Evolutionary conservation across 2,113 vertebrate genomes (phyloP).

Genomic region (Beaufortia kweichowensis): DNA sequence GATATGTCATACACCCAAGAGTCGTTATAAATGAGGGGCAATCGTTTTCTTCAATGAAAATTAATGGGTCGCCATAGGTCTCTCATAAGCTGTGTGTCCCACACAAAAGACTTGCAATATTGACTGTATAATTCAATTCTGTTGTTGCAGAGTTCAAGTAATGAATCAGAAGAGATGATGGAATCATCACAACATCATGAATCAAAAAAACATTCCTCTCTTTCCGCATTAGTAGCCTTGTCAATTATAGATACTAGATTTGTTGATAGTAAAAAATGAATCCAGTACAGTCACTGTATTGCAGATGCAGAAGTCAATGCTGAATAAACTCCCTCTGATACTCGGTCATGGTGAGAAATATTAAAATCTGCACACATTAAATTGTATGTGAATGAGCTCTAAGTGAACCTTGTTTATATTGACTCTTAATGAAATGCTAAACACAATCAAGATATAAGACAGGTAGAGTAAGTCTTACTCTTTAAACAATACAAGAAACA

Average conservation of each 20-base stretch:
- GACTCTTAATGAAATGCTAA: conserved; percentile 21
- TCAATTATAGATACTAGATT: conserved; percentile 48
- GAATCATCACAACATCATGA: conserved; percentile 67
- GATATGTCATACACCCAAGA: conserved; percentile 56
- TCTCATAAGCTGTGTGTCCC: conserved; percentile 40
- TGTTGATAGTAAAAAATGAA: conserved; percentile 21
- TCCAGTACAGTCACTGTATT: neutral
- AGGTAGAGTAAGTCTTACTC: neutral
- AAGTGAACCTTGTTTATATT: neutral
- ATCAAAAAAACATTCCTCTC: conserved; percentile 65
- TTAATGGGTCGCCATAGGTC: conserved; percentile 79
- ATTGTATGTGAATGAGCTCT: conserved; percentile 17
- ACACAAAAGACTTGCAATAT: conserved; percentile 63
- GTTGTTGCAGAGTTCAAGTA: conserved; percentile 80
- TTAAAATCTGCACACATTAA: neutral
- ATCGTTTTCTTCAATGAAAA: conserved; percentile 79
- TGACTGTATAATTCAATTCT: conserved; percentile 85
- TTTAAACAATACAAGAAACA: conserved; percentile 18
- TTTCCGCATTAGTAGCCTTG: conserved; percentile 58
- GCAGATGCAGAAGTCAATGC: conserved; percentile 12
- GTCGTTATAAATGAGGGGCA: conserved; percentile 72
- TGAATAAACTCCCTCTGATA: conserved; percentile 1
- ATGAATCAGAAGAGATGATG: conserved; percentile 77
- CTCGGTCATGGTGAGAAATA: neutral
- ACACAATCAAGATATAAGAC: conserved; percentile 5